Percentiles rank a stretch among this genome's conserved stretches.
Evolutionary conservation across 2,888 invertebrate species (phyloP).

Genomic region (Mayetiola destructor): DNA sequence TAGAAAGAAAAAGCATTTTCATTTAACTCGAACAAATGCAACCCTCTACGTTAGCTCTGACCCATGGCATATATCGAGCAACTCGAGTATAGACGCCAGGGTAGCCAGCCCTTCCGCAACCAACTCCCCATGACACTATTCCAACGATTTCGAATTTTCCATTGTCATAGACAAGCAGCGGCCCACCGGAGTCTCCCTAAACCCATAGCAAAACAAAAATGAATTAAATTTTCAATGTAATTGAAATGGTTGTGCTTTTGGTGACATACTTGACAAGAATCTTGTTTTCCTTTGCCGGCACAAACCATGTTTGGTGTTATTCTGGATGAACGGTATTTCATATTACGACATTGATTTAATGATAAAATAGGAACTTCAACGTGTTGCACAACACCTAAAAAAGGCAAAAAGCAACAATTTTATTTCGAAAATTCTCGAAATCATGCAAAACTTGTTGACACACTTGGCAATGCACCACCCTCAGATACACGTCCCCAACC

Average conservation of each 20-base stretch:
- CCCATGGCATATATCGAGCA: conserved; percentile 47
- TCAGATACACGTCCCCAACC: conserved; percentile 79
- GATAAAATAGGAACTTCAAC: conserved; percentile 73
- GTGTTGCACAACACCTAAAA: conserved; percentile 52
- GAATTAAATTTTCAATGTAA: background rate
- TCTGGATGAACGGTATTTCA: conserved; percentile 69
- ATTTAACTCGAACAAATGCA: no score
- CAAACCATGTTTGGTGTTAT: conserved; percentile 75
- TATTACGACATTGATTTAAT: conserved; percentile 59
- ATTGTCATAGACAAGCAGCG: conserved; percentile 57
- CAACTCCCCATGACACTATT: conserved; percentile 78
- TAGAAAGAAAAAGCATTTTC: no score
- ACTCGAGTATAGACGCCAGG: conserved; percentile 40
- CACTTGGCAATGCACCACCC: conserved; percentile 59
- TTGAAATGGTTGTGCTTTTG: background rate
- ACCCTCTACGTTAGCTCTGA: conserved; percentile 56
- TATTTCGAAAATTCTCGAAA: background rate
- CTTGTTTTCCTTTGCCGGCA: conserved; percentile 64
- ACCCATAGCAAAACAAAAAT: background rate
- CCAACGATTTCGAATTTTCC: conserved; percentile 69
- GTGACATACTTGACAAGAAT: conserved; percentile 58
- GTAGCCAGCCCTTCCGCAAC: conserved; percentile 37
- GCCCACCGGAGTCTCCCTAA: conserved; percentile 70
- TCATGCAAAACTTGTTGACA: no score
- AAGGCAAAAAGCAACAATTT: background rate